Conservation (phyloP, 2,113 vertebrate species). For the Romanogobio albipinnatus region DNA sequence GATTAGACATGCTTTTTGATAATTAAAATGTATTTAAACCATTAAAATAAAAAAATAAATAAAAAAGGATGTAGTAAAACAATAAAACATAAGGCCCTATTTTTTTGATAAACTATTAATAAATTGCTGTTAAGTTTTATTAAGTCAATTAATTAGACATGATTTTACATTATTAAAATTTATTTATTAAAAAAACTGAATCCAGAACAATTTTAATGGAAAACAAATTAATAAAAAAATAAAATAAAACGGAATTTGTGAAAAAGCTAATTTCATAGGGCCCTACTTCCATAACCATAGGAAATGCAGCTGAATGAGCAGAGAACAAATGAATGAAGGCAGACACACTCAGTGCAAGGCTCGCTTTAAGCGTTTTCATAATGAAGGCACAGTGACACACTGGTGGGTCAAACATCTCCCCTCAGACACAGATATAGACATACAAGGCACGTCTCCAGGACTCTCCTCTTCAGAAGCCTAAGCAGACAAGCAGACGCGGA, state of each 20-base stretch:
- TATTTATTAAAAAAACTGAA: no score
- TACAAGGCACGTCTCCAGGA: slow-evolving; percentile 37
- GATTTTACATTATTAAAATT: no score
- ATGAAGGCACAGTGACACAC: neutral
- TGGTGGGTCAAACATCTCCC: slow-evolving; percentile 25
- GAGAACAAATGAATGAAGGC: neutral
- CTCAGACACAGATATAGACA: slow-evolving; percentile 42
- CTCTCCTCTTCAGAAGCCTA: slow-evolving; percentile 38
- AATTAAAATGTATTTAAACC: no score
- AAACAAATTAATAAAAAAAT: neutral
- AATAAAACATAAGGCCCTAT: no score
- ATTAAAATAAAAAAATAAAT: no score
- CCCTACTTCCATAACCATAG: slow-evolving; percentile 24
- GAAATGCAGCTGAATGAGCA: neutral
- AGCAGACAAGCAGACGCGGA: slow-evolving; percentile 37
- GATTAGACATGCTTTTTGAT: no score
- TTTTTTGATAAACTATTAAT: no score
- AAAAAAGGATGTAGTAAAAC: no score
- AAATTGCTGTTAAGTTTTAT: no score
- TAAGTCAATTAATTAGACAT: no score
- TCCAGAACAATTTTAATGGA: neutral
- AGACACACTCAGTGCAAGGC: slow-evolving; percentile 19
- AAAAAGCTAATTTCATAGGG: no score
- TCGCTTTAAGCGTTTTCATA: slow-evolving; percentile 1
- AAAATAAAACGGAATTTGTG: neutral